These are phyloP conservation scores for Channa argus DNA, from an alignment of 2,113 vertebrate genomes.

Conservation along the genomic window DNA sequence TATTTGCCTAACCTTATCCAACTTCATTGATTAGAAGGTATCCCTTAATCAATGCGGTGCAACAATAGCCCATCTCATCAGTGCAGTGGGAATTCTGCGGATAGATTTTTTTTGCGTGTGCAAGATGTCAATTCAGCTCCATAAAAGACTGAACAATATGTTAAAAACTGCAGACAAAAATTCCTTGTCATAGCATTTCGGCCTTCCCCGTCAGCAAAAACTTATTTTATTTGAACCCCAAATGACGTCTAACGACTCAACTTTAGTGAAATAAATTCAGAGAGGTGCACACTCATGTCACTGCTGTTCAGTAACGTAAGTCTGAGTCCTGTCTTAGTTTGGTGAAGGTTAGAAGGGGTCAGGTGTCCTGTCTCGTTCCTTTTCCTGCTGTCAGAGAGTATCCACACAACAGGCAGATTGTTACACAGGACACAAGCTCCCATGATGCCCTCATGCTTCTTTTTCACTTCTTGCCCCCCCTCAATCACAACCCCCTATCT, in stretches of 20 bases:
- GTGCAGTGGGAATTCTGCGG: constrained; percentile 1
- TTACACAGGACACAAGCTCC: constrained; percentile 58
- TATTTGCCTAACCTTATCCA: too few species aligned
- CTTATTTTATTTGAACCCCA: not conserved
- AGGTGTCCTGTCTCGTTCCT: constrained; percentile 60
- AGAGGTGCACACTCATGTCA: constrained; percentile 31
- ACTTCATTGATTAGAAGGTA: too few species aligned
- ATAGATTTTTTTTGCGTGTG: not conserved
- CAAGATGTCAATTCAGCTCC: not conserved
- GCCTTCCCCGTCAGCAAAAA: constrained; percentile 14
- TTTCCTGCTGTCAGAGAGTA: constrained; percentile 60
- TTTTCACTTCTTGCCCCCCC: constrained; percentile 36
- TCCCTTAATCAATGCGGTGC: not conserved
- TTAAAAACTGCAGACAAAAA: not conserved
- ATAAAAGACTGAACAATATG: not conserved
- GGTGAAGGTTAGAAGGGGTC: constrained; percentile 52
- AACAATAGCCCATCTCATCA: not conserved
- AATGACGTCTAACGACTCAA: not conserved
- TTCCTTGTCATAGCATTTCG: constrained; percentile 8
- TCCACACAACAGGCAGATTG: constrained; percentile 54
- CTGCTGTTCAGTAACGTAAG: constrained; percentile 37
- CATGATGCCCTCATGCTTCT: constrained; percentile 38
- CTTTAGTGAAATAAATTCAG: constrained; percentile 32
- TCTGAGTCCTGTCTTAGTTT: constrained; percentile 47
- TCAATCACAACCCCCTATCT: constrained; percentile 48